Base-by-base conservation (phyloP, 2,113 vertebrate species). In the Neopipo cinnamomea region DNA sequence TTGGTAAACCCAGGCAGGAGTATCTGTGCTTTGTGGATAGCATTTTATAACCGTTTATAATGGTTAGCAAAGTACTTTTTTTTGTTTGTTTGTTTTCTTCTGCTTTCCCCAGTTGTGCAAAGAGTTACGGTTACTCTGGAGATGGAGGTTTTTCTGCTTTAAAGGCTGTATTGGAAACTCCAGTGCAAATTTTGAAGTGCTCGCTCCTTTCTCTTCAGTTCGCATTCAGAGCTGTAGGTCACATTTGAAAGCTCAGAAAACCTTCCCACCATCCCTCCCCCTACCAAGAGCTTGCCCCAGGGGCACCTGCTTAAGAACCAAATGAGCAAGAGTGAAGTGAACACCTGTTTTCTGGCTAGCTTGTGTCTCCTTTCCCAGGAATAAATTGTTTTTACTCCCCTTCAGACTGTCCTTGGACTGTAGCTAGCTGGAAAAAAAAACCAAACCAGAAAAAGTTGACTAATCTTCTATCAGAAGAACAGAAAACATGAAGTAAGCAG, bases 31-130 rank as follows among this genome's bases (percentile, higher is more conserved):
- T 22, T 55, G 63, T 39, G 42, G 53, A 39, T 27, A 91, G 46
- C 17, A 8, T 70, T 86, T 89, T 56, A n/a, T 44, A 72, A 63
- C 49, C 63, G 63, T 37, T 84, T 77, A 28, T 56, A 23, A 37
- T 71, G 19, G 39, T 63, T 82, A 56, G 22, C 31, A 61, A 75
- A 73, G 10, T 27, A 50, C 12, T 39, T 21, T 41, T 66, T 39
- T 66, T 21, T 41, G 61, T 39, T 66, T 80, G 7, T 55, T 15
- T 3, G n/a, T 44, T 77, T 72, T 59, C 27, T 52, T 63, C 31
- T n/a, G 16, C 8, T 59, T 3, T 2, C 5, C 27, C 5, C 0
- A 33, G 9, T 0, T 35, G 16, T 76, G 42, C 12, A 21, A 66
- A 66, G 21, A 47, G n/a, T 79, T 85, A 12, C 0, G 0, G 21